Conservation (phyloP, 2,888 invertebrate genomes). For the Rhopalosiphum nymphaeae region DNA sequence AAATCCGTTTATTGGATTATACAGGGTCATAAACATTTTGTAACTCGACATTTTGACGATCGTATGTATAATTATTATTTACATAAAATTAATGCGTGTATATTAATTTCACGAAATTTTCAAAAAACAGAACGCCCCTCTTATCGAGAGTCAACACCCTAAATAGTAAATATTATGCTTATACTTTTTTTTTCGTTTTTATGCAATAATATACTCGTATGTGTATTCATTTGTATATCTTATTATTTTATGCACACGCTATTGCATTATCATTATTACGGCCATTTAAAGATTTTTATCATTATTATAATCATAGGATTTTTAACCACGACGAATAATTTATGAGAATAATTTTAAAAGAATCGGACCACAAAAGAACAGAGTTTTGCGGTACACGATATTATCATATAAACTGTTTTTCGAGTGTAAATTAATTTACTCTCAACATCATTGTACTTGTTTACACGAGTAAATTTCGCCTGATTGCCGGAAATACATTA, state of each 20-base stretch:
- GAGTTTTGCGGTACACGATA: not conserved
- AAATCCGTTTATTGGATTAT: not conserved
- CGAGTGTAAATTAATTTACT: constrained; percentile 9
- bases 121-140: not conserved
- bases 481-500: not conserved
- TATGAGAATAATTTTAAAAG: not conserved
- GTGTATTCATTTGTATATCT: not conserved
- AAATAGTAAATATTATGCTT: not conserved
- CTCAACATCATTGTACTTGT: not conserved
- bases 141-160: not conserved
- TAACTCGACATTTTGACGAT: not conserved
- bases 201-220: not conserved
- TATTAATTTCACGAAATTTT: not conserved
- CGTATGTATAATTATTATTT: not conserved
- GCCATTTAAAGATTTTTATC: not conserved
- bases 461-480: not conserved
- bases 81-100: not conserved
- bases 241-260: not conserved
- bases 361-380: not conserved
- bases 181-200: not conserved
- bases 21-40: not conserved
- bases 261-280: not conserved
- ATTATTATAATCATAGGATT: constrained; percentile 8
- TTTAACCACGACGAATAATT: constrained; percentile 1
- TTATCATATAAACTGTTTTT: constrained; percentile 4